Conservation (phyloP, 2,113 vertebrate species). For the Peromyscus leucopus region DNA sequence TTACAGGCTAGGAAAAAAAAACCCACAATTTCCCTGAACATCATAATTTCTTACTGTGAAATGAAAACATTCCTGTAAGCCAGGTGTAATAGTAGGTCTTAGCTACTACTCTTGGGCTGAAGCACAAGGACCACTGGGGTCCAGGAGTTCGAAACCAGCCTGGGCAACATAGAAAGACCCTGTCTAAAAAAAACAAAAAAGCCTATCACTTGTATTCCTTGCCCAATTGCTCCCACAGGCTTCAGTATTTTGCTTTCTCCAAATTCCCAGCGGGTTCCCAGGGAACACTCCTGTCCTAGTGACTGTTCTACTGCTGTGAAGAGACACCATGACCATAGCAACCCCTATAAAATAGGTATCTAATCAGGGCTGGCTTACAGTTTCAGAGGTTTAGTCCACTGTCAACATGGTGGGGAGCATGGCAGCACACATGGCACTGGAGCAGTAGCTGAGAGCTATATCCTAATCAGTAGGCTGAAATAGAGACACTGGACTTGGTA, state of each 20-base stretch:
- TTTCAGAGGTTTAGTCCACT: neutral
- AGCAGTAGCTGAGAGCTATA: neutral
- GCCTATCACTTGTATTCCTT: neutral
- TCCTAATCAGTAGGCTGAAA: neutral
- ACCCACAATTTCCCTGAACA: neutral
- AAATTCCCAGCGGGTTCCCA: constrained; percentile 31
- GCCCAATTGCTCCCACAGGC: neutral
- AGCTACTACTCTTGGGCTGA: neutral
- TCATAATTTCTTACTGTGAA: constrained; percentile 49
- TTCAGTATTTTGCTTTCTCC: constrained; percentile 40
- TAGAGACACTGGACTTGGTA: neutral
- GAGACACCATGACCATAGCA: neutral
- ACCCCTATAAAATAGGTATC: neutral
- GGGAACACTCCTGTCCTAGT: constrained; percentile 41
- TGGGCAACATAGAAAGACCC: neutral
- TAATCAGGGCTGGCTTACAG: neutral
- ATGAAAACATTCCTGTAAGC: constrained; percentile 26
- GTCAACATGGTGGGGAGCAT: too few species aligned
- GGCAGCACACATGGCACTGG: neutral
- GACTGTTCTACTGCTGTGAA: neutral
- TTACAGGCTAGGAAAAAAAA: neutral
- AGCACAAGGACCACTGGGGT: neutral
- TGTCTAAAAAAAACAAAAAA: neutral
- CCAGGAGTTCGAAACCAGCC: neutral
- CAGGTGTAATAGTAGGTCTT: neutral